Base-by-base conservation (phyloP, 2,888 invertebrate species). In the Allacma fusca region DNA sequence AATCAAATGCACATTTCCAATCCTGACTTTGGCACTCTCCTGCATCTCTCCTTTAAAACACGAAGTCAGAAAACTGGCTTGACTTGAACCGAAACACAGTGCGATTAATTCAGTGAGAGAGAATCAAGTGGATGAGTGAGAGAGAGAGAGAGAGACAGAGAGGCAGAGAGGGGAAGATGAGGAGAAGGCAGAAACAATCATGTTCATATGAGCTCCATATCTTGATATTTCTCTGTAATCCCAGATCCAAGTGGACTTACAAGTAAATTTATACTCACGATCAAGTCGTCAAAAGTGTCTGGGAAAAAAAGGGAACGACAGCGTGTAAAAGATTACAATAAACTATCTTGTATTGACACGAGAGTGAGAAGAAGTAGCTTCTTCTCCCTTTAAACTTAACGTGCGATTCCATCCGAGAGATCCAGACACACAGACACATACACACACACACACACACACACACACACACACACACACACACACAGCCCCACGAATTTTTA, bases 301-400 rank as follows among this genome's bases (percentile, higher is more conserved):
- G 50, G 50, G 34, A 34, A 34, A 50, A 50, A n/a, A 50, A 50
- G 50, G 50, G 16, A 50, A 50, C 50, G n/a, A 50, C 50, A 50
- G 50, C n/a, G 50, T 50, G 50, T 34, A 50, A n/a, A 50, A n/a
- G 50, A 50, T 50, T 50, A 50, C 50, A 50, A 50, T 50, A 50
- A 50, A 50, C 50, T n/a, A 50, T 50, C 50, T 50, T 72, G 72
- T 72, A 72, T 72, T 72, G 72, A 72, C 72, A 72, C 62, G 29
- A 29, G 21, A 19, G 26, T 62, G 59, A 23, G 57, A 72, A 44
- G 28, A 28, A 72, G 57, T 13, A 70, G 26, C 65, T 65, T 65
- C 28, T 65, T 29, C 28, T 24, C 29, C 28, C 19, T 26, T 28
- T 28, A 65, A 26, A 9, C 26, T 62, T 62, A 19, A 62, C 7